Base-by-base conservation (phyloP, 2,797 vertebrate species). In the Tauraco hartlaubi region DNA sequence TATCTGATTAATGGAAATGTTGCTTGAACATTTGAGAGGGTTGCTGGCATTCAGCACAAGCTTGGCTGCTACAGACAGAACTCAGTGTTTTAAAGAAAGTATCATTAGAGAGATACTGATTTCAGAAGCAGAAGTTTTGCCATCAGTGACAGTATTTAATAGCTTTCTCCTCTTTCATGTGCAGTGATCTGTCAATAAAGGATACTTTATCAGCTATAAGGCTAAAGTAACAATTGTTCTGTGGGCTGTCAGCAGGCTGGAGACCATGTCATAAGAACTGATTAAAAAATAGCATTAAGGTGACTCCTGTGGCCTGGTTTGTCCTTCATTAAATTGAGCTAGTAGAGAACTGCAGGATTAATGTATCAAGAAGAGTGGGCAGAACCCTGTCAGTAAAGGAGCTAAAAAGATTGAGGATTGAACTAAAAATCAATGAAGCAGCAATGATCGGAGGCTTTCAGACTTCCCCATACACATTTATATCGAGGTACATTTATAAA, bases 281-380 rank as follows among this genome's bases (percentile, higher is more conserved):
- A 85, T 94, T 86, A 49, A 88, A 93, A 93, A 94, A 51, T 61
- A 79, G 28, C 63, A 33, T 76, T 94, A 92, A 95, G 81, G 79
- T 95, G 72, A 92, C 66, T 72, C 2, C 10, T 86, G 33, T 67
- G 68, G 63, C 75, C 62, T 90, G 43, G 44, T 92, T 96, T 93
- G 90, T 76, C 94, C 77, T 73, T 85, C 81, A 62, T 94, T 93
- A 96, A 89, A 88, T 66, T 92, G 89, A 90, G 39, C 84, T 88
- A 39, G 48, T 85, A 31, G 44, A 95, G 76, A 71, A 16, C 39
- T 95, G 29, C 35, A 78, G 68, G 59, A 90, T 94, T 92, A 94
- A 92, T 66, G 20, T 68, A 35, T 77, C 73, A 82, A 85, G 77
- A 92, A 75, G 69, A 82, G 56, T 66, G 44, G 46, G 33, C 51